Conservation (phyloP, 2,888 invertebrate species). For the Acanthacorydalis orientalis region DNA sequence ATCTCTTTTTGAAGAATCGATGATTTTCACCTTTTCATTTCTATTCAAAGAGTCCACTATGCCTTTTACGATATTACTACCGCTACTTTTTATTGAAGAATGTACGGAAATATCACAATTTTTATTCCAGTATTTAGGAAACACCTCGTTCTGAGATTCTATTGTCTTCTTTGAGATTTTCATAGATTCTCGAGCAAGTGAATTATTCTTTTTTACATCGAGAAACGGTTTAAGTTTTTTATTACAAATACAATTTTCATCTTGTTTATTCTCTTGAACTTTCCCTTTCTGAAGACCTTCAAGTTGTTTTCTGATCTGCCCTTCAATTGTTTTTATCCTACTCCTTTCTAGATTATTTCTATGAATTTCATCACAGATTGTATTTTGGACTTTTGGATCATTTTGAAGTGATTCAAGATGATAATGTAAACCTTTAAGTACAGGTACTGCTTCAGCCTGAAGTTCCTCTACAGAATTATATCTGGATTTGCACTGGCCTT, state of each 20-base stretch:
- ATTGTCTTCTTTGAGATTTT: background rate
- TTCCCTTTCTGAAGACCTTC: background rate
- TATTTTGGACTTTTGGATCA: background rate
- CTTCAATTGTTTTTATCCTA: conserved; percentile 3
- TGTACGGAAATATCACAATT: conserved; percentile 1
- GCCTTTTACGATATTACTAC: conserved; percentile 20
- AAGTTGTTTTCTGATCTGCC: background rate
- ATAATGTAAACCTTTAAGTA: background rate
- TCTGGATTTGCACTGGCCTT: conserved; percentile 2
- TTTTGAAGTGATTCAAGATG: background rate
- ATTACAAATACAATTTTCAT: too few species aligned
- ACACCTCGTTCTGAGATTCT: background rate
- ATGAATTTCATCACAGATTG: background rate
- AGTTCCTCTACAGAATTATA: conserved; percentile 6
- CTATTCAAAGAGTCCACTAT: conserved; percentile 24
- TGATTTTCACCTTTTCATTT: conserved; percentile 15
- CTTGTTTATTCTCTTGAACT: background rate
- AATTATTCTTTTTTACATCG: too few species aligned
- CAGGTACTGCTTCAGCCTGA: background rate
- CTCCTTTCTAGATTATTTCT: background rate
- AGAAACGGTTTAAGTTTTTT: too few species aligned
- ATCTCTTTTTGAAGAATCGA: background rate
- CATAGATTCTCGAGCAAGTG: background rate
- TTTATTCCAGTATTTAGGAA: conserved; percentile 3
- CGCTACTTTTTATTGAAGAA: background rate